phyloP scores from a whole-genome alignment of 2,888 invertebrate genomes.

The Tolmerus cingulatus region DNA sequence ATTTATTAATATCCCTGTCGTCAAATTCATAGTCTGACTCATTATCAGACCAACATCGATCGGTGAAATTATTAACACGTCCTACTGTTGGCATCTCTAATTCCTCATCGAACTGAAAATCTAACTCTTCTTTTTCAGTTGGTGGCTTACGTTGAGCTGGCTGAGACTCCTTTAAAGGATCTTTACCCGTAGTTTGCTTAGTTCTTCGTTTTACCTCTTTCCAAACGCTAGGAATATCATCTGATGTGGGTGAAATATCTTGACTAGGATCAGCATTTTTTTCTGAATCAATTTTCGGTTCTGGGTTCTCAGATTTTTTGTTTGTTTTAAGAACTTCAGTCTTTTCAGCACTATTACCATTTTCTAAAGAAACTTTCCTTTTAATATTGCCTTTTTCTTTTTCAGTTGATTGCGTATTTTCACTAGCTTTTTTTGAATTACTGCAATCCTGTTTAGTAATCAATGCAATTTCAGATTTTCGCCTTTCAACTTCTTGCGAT shows the following conservation, averaged over 20 bases:
- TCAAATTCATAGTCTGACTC: conserved; percentile 89
- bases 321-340: background rate
- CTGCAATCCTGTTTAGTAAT: background rate
- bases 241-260: conserved; percentile 52
- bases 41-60: conserved; percentile 81
- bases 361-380: background rate
- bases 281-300: conserved; percentile 31
- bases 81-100: conserved; percentile 78
- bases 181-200: conserved; percentile 67
- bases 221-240: conserved; percentile 57
- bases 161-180: conserved; percentile 56
- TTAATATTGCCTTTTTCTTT: background rate
- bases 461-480: background rate
- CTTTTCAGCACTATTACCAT: background rate
- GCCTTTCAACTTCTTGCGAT: conserved; percentile 9
- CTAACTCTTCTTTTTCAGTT: conserved; percentile 79
- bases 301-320: background rate
- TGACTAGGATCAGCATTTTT: conserved; percentile 40
- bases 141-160: conserved; percentile 53
- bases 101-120: conserved; percentile 98
- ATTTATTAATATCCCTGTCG: conserved; percentile 90
- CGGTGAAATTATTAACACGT: conserved; percentile 79
- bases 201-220: conserved; percentile 70
- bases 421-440: background rate
- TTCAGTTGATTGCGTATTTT: background rate